Evolutionary conservation across 2,888 invertebrate genomes (phyloP), one percentile per base, ranked within the genome.

Genomic region (Agonopterix subpropinquella): DNA sequence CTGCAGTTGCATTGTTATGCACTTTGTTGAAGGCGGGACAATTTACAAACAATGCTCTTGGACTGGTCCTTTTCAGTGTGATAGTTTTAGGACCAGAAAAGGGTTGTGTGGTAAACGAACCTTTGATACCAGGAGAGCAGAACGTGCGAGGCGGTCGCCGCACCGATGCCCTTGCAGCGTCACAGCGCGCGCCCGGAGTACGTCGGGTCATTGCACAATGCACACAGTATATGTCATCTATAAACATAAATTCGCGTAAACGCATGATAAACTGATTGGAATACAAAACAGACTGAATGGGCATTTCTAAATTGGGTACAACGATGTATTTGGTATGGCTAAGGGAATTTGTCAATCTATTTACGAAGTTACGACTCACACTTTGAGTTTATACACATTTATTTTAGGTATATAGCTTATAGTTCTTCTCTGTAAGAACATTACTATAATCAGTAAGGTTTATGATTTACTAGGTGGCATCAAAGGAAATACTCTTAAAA

Each of bases 101-200:
- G 84, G 85, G 85, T 83, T 85, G 77, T 73, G 65, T 70, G 64
- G 67, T 66, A 64, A 69, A 59, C 70, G 74, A 81, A 85, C 81
- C 83, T 85, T 84, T 64, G 58, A 47, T 65, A 84, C 80, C 67
- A 84, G 82, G 82, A 67, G 59, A 60, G 56, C 75, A 85, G 70
- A 75, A 59, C 49, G 41, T 48, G 55, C 54, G 56, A 74, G 65
- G 75, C 61, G 77, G 61, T 76, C 56, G 62, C 49, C 58, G 62
- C 61, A 55, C 61, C 57, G 68, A 64, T 56, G 72, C 75, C 77
- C 70, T 75, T 66, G 71, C 61, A 61, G 64, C 67, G 71, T 65
- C 69, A 69, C 61, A 55, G 49, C 45, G 47, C 48, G 41, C 53
- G 54, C 52, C 52, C 52, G 50, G 47, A 51, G 57, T 53, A 54